phyloP scores from a whole-genome alignment of 2,888 invertebrate genomes.

The Tryphoninae sp. region DNA sequence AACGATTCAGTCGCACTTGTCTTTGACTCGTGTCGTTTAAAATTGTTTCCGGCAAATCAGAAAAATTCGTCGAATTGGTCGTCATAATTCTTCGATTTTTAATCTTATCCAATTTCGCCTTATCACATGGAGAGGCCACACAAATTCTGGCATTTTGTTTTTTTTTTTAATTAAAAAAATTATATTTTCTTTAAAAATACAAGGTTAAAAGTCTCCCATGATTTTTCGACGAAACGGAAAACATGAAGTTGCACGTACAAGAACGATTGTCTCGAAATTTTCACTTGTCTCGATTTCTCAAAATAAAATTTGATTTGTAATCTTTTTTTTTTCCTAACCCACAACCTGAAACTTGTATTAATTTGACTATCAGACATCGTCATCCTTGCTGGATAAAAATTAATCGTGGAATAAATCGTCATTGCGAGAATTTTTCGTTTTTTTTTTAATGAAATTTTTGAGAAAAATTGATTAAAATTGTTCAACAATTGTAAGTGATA shows the following conservation, averaged over 20 bases:
- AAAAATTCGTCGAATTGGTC: slow-evolving; percentile 11
- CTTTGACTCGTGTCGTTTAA: slow-evolving; percentile 1
- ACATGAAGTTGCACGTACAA: slow-evolving; percentile 46
- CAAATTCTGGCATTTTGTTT: not conserved
- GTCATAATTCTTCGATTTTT: slow-evolving; percentile 28
- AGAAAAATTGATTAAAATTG: slow-evolving; percentile 1
- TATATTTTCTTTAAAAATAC: not conserved
- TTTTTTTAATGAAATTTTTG: not conserved
- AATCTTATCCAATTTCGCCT: too few species aligned
- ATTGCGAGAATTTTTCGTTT: not conserved
- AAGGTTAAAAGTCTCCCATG: not conserved
- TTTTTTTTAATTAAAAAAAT: slow-evolving; percentile 6
- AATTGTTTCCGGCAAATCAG: slow-evolving; percentile 10
- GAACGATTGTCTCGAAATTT: slow-evolving; percentile 29
- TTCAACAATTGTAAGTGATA: slow-evolving; percentile 1
- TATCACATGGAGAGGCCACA: not conserved
- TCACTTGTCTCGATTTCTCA: slow-evolving; percentile 27
- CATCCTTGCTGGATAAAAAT: slow-evolving; percentile 15
- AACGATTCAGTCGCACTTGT: not conserved
- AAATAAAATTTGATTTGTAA: not conserved
- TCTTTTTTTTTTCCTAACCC: not conserved
- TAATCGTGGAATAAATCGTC: not conserved
- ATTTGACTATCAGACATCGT: not conserved
- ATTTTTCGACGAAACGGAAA: not conserved
- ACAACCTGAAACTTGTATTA: not conserved